Percentiles rank a stretch among this genome's conserved stretches.
phyloP scores from a whole-genome alignment of 2,797 vertebrate species.

The Tokudaia muenninki region DNA sequence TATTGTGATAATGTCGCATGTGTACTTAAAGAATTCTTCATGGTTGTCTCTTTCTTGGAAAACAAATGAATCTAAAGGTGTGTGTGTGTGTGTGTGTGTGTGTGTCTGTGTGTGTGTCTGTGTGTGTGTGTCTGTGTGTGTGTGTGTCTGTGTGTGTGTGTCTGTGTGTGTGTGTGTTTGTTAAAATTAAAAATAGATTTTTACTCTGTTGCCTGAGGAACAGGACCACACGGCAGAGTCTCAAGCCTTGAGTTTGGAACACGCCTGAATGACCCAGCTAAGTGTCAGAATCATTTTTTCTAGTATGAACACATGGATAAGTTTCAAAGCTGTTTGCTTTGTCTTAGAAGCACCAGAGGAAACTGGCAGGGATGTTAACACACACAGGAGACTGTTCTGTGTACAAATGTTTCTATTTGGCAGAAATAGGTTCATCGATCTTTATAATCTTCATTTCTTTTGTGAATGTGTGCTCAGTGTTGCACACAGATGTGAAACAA shows the following conservation, averaged over 20 bases:
- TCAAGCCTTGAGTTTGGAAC: conserved; percentile 44
- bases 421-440: background rate
- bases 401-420: background rate
- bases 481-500: conserved; percentile 11
- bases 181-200: background rate
- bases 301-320: background rate
- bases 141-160: background rate
- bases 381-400: background rate
- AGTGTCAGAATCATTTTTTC: background rate
- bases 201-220: background rate
- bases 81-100: background rate
- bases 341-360: conserved; percentile 28
- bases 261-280: background rate
- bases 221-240: background rate
- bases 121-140: background rate
- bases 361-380: background rate
- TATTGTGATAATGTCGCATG: background rate
- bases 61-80: background rate
- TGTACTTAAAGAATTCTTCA: background rate
- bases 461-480: background rate
- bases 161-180: background rate
- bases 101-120: background rate
- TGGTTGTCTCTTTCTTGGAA: background rate
- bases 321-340: conserved; percentile 28
- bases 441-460: background rate